Evolutionary conservation across 2,113 vertebrate species (phyloP).

Genomic region (Equus quagga): DNA sequence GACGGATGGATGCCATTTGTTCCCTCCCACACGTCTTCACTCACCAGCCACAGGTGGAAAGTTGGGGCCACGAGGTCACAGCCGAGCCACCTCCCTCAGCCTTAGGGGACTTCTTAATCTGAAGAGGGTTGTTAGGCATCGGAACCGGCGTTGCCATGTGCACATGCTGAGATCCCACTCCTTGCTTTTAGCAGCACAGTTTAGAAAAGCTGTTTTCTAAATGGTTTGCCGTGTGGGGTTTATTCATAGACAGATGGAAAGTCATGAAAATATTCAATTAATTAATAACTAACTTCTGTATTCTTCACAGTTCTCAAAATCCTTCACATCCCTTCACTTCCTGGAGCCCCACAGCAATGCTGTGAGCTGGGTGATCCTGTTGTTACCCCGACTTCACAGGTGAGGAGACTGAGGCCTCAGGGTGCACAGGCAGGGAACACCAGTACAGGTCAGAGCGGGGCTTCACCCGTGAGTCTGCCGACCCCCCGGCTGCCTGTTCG

Average conservation of each 20-base stretch:
- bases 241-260: not conserved
- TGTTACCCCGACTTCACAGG: not conserved
- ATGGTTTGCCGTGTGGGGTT: not conserved
- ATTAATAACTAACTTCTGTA: not conserved
- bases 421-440: too few species aligned
- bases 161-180: not conserved
- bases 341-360: not conserved
- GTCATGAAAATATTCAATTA: not conserved
- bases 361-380: not conserved
- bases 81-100: rapidly evolving
- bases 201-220: conserved; percentile 23
- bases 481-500: not conserved
- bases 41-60: not conserved
- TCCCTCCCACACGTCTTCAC: not conserved
- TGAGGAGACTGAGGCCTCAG: not conserved
- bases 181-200: conserved; percentile 30
- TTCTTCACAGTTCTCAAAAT: not conserved
- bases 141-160: rapidly evolving
- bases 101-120: not conserved
- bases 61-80: rapidly evolving
- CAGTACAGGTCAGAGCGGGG: not conserved
- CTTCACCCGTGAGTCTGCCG: not conserved
- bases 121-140: conserved; percentile 41
- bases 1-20: conserved; percentile 36
- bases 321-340: not conserved